A percentile compares a stretch with the other conserved stretches of the same genome.
These are phyloP conservation scores for Drosophila subsilvestris DNA, from an alignment of 2,888 invertebrate species.

Conservation along the genomic window DNA sequence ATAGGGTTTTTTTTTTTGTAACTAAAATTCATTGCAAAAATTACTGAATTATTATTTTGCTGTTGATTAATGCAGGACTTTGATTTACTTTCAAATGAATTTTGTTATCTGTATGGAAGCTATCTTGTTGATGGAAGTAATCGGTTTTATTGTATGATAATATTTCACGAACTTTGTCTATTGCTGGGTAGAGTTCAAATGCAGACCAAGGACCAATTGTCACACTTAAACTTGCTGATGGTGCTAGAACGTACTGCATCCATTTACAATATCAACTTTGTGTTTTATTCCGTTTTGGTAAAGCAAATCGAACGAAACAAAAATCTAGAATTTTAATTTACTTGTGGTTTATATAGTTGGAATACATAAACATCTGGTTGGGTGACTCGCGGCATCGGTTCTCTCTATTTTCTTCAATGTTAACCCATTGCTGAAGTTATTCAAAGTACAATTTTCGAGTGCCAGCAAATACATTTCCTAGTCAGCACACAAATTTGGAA, in stretches of 20 bases:
- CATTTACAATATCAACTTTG: neutral
- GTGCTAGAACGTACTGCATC: neutral
- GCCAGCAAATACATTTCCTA: no score
- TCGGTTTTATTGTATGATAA: neutral
- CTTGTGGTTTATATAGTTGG: no score
- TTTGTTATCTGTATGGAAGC: neutral
- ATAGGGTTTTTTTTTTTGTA: neutral
- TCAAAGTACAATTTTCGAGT: conserved; percentile 12
- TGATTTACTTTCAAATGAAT: no score
- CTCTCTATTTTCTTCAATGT: no score
- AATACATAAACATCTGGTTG: no score
- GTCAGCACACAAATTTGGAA: neutral
- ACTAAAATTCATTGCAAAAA: neutral
- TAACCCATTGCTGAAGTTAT: neutral
- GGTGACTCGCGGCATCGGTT: neutral
- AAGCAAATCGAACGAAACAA: neutral
- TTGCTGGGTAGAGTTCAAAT: neutral
- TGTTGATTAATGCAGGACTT: neutral
- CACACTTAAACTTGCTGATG: neutral
- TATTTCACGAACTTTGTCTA: neutral
- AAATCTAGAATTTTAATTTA: neutral
- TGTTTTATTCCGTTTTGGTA: no score
- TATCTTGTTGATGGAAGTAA: neutral
- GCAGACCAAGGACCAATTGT: neutral
- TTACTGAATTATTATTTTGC: neutral